Percentiles rank a stretch among this genome's conserved stretches.
phyloP scores from a whole-genome alignment of 2,113 vertebrate species.

The Leptosomus discolor region DNA sequence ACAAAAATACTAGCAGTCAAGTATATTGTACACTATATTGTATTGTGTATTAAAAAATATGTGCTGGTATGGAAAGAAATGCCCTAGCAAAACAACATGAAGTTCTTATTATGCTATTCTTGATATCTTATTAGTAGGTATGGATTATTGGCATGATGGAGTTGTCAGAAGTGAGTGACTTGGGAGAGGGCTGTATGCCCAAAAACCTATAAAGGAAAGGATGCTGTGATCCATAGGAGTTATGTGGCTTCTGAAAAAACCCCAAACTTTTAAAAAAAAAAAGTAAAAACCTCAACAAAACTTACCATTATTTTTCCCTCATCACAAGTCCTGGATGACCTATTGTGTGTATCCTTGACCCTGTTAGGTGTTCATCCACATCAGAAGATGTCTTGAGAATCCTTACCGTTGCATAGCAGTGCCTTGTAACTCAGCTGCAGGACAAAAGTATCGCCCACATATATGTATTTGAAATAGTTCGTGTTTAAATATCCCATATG shows the following conservation, averaged over 20 bases:
- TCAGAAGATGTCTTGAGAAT: background rate
- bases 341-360: background rate
- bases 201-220: background rate
- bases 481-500: background rate
- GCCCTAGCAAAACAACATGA: background rate
- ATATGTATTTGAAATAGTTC: background rate
- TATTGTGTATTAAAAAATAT: slow-evolving; percentile 12
- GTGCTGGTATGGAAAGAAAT: background rate
- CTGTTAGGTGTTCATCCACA: background rate
- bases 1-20: slow-evolving; percentile 41
- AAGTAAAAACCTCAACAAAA: fast-evolving
- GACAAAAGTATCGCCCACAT: background rate
- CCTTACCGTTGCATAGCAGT: background rate
- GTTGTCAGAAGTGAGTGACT: background rate
- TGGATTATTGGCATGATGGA: background rate
- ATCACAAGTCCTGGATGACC: background rate
- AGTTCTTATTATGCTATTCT: background rate
- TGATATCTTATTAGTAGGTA: background rate
- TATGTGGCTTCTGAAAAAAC: background rate
- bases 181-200: background rate
- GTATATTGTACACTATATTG: background rate
- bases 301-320: background rate
- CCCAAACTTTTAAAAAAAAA: background rate
- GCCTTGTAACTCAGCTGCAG: background rate
- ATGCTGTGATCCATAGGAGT: background rate